These are phyloP conservation scores for Drymonia ruficornis DNA, from an alignment of 2,888 invertebrate species.

Conservation along the genomic window DNA sequence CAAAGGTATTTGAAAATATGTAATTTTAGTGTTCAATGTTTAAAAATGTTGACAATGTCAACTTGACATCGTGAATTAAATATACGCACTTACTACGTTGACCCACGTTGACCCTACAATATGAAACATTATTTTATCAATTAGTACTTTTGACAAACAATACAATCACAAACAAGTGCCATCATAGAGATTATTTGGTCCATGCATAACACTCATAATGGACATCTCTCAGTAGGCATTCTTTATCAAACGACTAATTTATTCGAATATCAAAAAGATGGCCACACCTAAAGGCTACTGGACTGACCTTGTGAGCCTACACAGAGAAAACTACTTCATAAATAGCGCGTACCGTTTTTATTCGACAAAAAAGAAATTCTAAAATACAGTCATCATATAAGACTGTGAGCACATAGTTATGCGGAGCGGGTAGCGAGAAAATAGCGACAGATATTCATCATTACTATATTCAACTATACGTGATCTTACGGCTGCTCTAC, in stretches of 20 bases:
- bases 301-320: not conserved
- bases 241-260: not conserved
- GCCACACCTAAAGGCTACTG: slow-evolving; percentile 1
- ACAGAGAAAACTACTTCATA: slow-evolving; percentile 5
- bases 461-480: too few relatives aligned
- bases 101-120: too few relatives aligned
- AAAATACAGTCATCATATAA: slow-evolving; percentile 36
- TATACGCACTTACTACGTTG: too few relatives aligned
- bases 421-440: not conserved
- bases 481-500: too few relatives aligned
- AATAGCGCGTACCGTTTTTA: slow-evolving; percentile 27
- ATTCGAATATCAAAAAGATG: slow-evolving; percentile 1
- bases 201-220: not conserved
- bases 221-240: not conserved
- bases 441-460: not conserved
- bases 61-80: too few relatives aligned
- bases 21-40: not conserved
- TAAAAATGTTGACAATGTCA: too few relatives aligned
- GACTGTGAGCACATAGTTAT: not conserved
- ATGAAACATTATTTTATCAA: too few relatives aligned
- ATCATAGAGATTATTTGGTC: too few relatives aligned
- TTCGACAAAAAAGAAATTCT: slow-evolving; percentile 17
- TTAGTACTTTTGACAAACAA: too few relatives aligned
- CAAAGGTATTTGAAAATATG: not conserved
- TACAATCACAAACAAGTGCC: too few relatives aligned